A percentile compares a stretch with the other conserved stretches of the same genome.
These are phyloP conservation scores for Myotis myotis DNA, from an alignment of 2,797 vertebrate genomes.

Conservation along the genomic window DNA sequence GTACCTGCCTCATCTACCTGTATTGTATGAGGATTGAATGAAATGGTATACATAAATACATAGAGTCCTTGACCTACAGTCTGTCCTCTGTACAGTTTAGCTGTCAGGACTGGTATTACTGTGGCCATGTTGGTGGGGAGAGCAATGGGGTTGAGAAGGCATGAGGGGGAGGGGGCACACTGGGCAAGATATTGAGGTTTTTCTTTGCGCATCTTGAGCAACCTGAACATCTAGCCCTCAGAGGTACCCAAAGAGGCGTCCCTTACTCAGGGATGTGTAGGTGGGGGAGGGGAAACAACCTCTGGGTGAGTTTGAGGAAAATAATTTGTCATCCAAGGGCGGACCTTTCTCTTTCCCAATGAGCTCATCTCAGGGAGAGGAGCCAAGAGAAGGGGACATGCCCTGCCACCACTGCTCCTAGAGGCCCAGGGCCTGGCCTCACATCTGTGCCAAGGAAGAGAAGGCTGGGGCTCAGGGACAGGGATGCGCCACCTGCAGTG, in stretches of 20 bases:
- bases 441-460: neutral
- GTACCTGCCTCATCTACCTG: neutral
- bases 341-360: neutral
- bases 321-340: neutral
- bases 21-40: neutral
- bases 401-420: neutral
- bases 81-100: neutral
- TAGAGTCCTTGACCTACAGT: neutral
- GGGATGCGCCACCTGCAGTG: slow-evolving; percentile 54
- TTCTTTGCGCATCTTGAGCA: neutral
- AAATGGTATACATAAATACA: neutral
- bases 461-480: neutral
- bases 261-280: neutral
- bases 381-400: neutral
- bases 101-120: neutral
- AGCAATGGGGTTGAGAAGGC: neutral
- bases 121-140: neutral
- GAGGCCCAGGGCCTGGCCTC: neutral
- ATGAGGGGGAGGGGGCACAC: too few relatives aligned
- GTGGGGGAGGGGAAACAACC: fast-evolving
- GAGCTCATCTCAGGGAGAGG: neutral
- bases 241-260: neutral
- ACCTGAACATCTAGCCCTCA: neutral
- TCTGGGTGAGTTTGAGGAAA: neutral
- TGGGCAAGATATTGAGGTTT: neutral